Base-by-base conservation (phyloP, 2,797 vertebrate genomes). In the Morelia viridis region DNA sequence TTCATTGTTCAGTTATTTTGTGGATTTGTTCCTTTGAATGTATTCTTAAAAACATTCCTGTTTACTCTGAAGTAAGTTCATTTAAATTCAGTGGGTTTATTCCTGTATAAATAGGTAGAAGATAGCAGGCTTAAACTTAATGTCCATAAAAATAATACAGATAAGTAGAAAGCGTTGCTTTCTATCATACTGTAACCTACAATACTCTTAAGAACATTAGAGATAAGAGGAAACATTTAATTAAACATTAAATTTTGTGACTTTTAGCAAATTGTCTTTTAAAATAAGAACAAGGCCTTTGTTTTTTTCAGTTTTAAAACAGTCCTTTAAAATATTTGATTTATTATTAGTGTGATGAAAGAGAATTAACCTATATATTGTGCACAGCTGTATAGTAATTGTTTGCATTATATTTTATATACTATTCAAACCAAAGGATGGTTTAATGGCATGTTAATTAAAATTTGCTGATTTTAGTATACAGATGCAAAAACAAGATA, bases 381-480 rank as follows among this genome's bases (percentile, higher is more conserved):
- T 31, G 86, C 57, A 83, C 62, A 71, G 94, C 10, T 0, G 22
- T 64, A 87, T 62, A 31, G 57, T 90, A 56, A 35, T n/a, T 56
- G 28, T 93, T 93, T 91, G 19, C 60, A 2, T 85, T 41, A 87
- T 92, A 90, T 71, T 95, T 90, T 95, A 58, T 64, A 93, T 90
- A 12, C 85, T 87, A 28, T 94, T 91, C 64, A 89, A 56, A 90
- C 88, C 91, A 94, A 93, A 93, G 91, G 91, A 92, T 93, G 85
- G 93, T 76, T 91, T 93, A 88, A 93, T 93, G 92, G 93, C 91
- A 92, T 85, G 93, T 93, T 93, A 89, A 91, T 96, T 93, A 92
- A 96, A 92, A 61, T 53, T 94, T 91, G 84, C 57, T 96, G 95
- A 95, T 94, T 94, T 95, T 89, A 96, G 71, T 86, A 24, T 94